Conservation (phyloP, 1,140 invertebrate species). For the Chrysopa pallens region DNA sequence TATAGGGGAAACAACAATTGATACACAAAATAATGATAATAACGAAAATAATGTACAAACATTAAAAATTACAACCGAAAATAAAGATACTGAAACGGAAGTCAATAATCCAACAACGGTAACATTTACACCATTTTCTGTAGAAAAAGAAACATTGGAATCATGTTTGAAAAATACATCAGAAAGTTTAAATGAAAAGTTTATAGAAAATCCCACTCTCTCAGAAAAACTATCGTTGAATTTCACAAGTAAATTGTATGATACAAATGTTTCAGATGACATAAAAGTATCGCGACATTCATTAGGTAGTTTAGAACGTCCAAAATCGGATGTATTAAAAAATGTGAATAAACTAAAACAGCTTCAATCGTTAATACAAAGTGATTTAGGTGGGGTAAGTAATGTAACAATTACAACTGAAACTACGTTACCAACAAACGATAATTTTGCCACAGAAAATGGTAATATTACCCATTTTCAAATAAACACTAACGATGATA, state of each 20-base stretch:
- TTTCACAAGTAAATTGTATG: constrained; percentile 14
- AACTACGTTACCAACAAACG: background rate
- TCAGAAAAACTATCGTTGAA: background rate
- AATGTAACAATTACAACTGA: constrained; percentile 11
- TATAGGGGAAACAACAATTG: background rate
- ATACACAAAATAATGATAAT: no score
- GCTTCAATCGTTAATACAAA: background rate
- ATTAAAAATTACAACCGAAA: no score
- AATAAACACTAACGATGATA: background rate
- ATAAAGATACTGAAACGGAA: no score
- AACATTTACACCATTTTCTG: no score
- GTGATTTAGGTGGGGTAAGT: constrained; percentile 8
- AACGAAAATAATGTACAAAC: no score
- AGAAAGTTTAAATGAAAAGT: background rate
- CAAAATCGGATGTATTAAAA: constrained; percentile 33
- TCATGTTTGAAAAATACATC: background rate
- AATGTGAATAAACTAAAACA: constrained; percentile 10
- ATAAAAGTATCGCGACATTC: constrained; percentile 35
- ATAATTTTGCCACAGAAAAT: background rate
- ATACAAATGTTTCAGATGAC: constrained; percentile 37
- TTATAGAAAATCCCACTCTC: background rate
- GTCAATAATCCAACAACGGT: no score
- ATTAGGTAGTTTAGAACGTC: constrained; percentile 31
- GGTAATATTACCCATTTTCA: background rate
- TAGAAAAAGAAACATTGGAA: background rate